phyloP scores from a whole-genome alignment of 53 echinoderm and acorn worm genomes.

The Holothuria leucospilota region DNA sequence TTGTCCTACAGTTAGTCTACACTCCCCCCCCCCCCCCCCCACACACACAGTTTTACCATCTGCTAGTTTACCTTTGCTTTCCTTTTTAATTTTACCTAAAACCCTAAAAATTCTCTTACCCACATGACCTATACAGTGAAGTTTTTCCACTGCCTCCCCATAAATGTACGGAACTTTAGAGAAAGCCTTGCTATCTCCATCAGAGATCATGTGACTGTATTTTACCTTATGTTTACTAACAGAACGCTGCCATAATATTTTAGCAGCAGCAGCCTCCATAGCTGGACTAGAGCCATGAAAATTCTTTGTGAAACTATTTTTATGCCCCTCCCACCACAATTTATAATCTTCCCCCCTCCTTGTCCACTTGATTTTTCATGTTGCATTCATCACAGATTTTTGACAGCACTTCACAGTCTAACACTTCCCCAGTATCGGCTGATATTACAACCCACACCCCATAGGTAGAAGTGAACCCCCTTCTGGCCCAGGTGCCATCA shows the following conservation, averaged over 20 bases:
- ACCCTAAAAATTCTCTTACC: slow-evolving; percentile 49
- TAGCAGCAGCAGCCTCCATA: background rate
- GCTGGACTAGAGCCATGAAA: background rate
- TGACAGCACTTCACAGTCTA: slow-evolving; percentile 19
- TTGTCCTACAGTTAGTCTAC: background rate
- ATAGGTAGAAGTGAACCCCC: background rate
- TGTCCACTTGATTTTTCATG: background rate
- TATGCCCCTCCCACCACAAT: slow-evolving; percentile 24
- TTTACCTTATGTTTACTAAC: slow-evolving; percentile 28
- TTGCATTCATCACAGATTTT: slow-evolving; percentile 46
- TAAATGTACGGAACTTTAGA: background rate
- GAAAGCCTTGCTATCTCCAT: slow-evolving; percentile 50
- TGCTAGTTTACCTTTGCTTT: background rate
- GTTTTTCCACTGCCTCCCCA: background rate
- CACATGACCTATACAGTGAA: slow-evolving; percentile 42
- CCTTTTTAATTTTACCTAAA: slow-evolving; percentile 27
- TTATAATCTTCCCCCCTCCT: slow-evolving; percentile 1
- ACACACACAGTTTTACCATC: background rate
- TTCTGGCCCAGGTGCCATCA: slow-evolving; percentile 29
- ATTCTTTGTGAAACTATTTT: background rate
- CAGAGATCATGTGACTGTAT: slow-evolving; percentile 44
- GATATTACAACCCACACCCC: background rate
- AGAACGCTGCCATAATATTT: slow-evolving; percentile 2
- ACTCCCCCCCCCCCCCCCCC: background rate
- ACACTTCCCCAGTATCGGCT: slow-evolving; percentile 22